phyloP scores from a whole-genome alignment of 2,888 invertebrate species.

The Philereme transversata region DNA sequence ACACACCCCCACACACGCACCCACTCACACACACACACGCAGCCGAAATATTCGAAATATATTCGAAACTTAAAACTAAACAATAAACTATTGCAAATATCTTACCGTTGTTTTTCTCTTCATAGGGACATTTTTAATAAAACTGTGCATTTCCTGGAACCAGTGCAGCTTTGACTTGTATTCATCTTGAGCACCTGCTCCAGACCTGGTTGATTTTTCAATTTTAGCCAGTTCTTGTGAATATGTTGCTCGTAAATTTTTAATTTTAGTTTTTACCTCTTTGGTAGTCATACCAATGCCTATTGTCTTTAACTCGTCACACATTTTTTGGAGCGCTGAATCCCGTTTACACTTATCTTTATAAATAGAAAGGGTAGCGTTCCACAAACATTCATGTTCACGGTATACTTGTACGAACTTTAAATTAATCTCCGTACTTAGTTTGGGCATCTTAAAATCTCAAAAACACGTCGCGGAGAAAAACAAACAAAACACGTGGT shows the following conservation, averaged over 20 bases:
- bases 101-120: constrained; percentile 1
- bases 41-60: neutral
- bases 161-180: neutral
- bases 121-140: constrained; percentile 1
- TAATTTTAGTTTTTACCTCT: constrained; percentile 11
- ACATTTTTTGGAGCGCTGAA: constrained; percentile 19
- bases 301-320: constrained; percentile 10
- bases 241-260: constrained; percentile 7
- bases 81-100: neutral
- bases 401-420: constrained; percentile 1
- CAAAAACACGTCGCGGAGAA: constrained; percentile 3
- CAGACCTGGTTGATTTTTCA: neutral
- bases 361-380: constrained; percentile 16
- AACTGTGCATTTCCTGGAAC: constrained; percentile 2
- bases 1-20: too few species aligned
- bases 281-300: constrained; percentile 14
- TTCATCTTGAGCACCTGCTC: neutral
- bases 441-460: constrained; percentile 6
- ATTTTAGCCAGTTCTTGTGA: neutral
- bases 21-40: too few species aligned
- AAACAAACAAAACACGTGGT: neutral
- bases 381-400: constrained; percentile 11
- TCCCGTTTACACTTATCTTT: constrained; percentile 16
- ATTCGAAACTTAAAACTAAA: neutral
- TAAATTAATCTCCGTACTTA: constrained; percentile 6